phyloP scores from a whole-genome alignment of 2,797 vertebrate genomes.

The Eulemur rubriventer region DNA sequence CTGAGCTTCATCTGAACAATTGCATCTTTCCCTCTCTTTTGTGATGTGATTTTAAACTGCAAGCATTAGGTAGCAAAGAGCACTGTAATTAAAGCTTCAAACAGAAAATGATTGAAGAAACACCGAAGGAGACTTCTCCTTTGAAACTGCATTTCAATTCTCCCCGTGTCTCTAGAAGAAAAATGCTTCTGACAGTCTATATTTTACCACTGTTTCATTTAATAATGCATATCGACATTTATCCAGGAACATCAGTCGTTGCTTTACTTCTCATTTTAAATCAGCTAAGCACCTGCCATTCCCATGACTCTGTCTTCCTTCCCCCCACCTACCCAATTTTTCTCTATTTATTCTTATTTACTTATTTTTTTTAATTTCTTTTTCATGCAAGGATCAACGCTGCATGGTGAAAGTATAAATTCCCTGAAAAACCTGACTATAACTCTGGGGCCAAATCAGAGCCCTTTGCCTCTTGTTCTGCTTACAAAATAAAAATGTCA shows the following conservation, averaged over 20 bases:
- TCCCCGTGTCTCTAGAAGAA: constrained; percentile 51
- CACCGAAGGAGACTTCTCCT: constrained; percentile 62
- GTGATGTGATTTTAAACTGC: constrained; percentile 61
- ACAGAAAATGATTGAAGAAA: constrained; percentile 61
- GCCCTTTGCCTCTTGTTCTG: not conserved
- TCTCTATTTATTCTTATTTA: not conserved
- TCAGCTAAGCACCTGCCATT: constrained; percentile 45
- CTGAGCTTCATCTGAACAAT: not conserved
- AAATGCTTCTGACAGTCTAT: constrained; percentile 77
- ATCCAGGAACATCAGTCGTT: constrained; percentile 44
- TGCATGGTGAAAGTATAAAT: not conserved
- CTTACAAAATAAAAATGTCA: not conserved
- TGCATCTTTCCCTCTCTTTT: constrained; percentile 19
- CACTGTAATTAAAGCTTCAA: constrained; percentile 78
- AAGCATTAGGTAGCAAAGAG: constrained; percentile 55
- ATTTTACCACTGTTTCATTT: constrained; percentile 80
- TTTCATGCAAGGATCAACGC: not conserved
- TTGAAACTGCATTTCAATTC: constrained; percentile 80
- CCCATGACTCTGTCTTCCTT: not conserved
- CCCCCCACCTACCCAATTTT: not conserved
- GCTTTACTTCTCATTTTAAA: constrained; percentile 59
- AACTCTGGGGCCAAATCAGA: not conserved
- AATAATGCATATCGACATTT: constrained; percentile 81
- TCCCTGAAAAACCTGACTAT: not conserved
- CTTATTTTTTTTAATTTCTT: not conserved